These are phyloP conservation scores for Cryptocheilus praepositus DNA, from an alignment of 2,888 invertebrate genomes.

Conservation along the genomic window DNA sequence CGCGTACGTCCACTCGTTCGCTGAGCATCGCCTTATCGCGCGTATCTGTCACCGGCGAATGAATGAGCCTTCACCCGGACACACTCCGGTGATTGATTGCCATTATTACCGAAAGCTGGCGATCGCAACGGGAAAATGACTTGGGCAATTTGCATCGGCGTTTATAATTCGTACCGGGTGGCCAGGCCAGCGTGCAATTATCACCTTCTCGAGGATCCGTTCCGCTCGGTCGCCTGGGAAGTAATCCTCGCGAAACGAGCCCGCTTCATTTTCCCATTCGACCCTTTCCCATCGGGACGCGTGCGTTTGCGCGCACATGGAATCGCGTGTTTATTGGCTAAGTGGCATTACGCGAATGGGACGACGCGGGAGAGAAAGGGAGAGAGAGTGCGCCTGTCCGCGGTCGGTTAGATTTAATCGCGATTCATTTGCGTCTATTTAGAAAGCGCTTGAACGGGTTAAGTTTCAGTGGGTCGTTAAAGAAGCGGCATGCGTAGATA, in stretches of 20 bases:
- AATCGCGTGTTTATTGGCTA: slow-evolving; percentile 1
- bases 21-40: no score
- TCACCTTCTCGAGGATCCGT: slow-evolving; percentile 20
- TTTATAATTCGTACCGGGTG: slow-evolving; percentile 27
- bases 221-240: slow-evolving; percentile 4
- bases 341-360: neutral
- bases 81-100: slow-evolving; percentile 42
- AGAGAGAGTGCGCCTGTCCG: slow-evolving; percentile 5
- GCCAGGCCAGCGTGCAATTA: slow-evolving; percentile 32
- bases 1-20: no score
- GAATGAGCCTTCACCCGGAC: slow-evolving; percentile 19
- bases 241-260: slow-evolving; percentile 4
- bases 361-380: slow-evolving; percentile 4
- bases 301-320: neutral
- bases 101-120: slow-evolving; percentile 35
- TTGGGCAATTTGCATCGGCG: slow-evolving; percentile 45
- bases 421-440: neutral
- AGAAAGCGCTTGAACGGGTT: no score
- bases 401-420: neutral
- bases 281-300: no score
- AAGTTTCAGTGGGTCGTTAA: no score
- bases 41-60: slow-evolving; percentile 18
- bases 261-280: slow-evolving; percentile 1
- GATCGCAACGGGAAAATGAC: slow-evolving; percentile 41
- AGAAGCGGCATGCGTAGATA: no score